Conservation (phyloP, 2,113 vertebrate genomes). For the Brachyistius frenatus region DNA sequence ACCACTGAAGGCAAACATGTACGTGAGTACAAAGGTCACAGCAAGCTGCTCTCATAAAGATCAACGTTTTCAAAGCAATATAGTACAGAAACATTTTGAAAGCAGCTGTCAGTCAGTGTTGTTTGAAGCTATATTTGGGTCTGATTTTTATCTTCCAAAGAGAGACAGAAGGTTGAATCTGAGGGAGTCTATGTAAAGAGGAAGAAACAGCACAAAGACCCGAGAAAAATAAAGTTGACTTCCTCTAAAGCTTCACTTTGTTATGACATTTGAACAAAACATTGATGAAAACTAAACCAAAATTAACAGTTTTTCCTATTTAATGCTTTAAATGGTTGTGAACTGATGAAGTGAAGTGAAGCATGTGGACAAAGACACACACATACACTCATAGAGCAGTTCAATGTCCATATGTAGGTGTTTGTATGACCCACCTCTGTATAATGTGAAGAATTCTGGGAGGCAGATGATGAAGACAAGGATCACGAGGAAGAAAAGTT, state of each 20-base stretch:
- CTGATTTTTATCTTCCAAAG: slow-evolving; percentile 1
- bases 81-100: slow-evolving; percentile 37
- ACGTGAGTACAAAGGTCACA: slow-evolving; percentile 25
- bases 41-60: slow-evolving; percentile 31
- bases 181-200: background rate
- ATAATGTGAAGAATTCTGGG: slow-evolving; percentile 89
- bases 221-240: background rate
- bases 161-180: background rate
- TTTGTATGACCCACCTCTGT: slow-evolving; percentile 81
- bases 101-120: slow-evolving; percentile 46
- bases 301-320: background rate
- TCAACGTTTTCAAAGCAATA: slow-evolving; percentile 43
- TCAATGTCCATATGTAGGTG: background rate
- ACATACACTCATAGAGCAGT: background rate
- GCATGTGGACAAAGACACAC: background rate
- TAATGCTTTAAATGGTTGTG: background rate
- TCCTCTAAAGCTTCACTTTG: slow-evolving; percentile 12
- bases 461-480: slow-evolving; percentile 88
- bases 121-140: slow-evolving; percentile 15
- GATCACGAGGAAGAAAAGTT: slow-evolving; percentile 86
- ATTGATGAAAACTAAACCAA: background rate
- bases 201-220: slow-evolving; percentile 20
- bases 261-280: slow-evolving; percentile 6
- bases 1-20: slow-evolving; percentile 14
- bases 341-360: background rate